phyloP scores from a whole-genome alignment of 1,140 invertebrate species.

The Bradynema listronoti region DNA sequence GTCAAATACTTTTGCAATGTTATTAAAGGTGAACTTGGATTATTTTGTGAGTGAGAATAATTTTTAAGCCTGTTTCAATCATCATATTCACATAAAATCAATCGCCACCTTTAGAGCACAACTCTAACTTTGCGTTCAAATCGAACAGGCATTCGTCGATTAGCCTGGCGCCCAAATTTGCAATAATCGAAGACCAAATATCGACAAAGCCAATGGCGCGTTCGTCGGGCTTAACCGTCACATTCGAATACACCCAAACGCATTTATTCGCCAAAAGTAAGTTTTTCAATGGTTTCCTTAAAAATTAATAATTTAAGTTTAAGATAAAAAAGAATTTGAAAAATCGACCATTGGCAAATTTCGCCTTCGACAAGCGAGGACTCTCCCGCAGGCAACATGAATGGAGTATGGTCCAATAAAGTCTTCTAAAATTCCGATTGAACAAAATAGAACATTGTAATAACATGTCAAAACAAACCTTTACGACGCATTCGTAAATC shows the following conservation, averaged over 20 bases:
- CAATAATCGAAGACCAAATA: slow-evolving; percentile 45
- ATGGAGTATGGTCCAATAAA: slow-evolving; percentile 34
- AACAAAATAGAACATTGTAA: too few species aligned
- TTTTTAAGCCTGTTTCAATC: too few species aligned
- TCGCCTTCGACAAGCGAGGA: slow-evolving; percentile 10
- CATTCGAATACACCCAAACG: slow-evolving; percentile 25
- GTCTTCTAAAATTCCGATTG: slow-evolving; percentile 22
- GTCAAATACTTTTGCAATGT: background rate
- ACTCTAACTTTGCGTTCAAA: slow-evolving; percentile 10
- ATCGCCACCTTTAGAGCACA: slow-evolving; percentile 19
- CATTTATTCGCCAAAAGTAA: slow-evolving; percentile 32
- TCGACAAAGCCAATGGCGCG: slow-evolving; percentile 29
- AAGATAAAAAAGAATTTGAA: background rate
- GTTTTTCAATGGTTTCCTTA: slow-evolving; percentile 34
- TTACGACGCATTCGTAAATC: slow-evolving; percentile 41
- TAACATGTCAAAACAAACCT: slow-evolving; percentile 19
- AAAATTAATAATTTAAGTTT: background rate
- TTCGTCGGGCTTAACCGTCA: slow-evolving; percentile 6
- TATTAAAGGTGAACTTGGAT: background rate
- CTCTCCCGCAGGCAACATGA: slow-evolving; percentile 48
- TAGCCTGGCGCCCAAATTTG: slow-evolving; percentile 40
- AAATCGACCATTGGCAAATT: slow-evolving; percentile 14
- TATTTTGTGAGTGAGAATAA: too few species aligned
- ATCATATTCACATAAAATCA: too few species aligned
- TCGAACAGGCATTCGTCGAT: slow-evolving; percentile 10